A percentile compares a stretch with the other conserved stretches of the same genome.
Conservation (phyloP, 2,113 vertebrate species). For the Herpailurus yagouaroundi region DNA sequence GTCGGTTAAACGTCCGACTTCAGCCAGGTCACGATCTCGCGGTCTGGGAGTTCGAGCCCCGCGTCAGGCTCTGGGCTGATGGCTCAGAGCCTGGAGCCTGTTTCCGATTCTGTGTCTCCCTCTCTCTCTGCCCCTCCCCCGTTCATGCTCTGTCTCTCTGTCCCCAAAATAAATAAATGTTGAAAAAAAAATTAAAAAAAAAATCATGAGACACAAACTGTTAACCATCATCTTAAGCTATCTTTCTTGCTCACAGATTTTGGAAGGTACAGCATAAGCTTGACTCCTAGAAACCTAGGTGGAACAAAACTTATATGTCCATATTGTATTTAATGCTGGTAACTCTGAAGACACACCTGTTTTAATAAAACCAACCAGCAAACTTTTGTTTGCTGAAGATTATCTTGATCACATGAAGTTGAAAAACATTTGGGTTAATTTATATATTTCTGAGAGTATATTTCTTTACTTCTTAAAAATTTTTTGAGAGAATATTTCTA, state of each 20-base stretch:
- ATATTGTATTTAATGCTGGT: neutral
- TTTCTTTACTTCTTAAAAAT: neutral
- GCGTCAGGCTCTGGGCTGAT: too few relatives aligned
- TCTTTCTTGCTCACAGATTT: neutral
- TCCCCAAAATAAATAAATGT: too few relatives aligned
- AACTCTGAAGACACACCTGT: neutral
- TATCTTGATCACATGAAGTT: neutral
- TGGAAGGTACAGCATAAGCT: neutral
- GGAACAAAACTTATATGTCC: neutral
- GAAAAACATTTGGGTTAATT: neutral
- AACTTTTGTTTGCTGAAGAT: neutral
- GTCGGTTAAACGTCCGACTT: too few relatives aligned
- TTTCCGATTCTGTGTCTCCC: too few relatives aligned
- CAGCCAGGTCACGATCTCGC: too few relatives aligned
- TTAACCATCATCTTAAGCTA: neutral
- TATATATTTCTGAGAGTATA: neutral
- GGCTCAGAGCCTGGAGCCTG: too few relatives aligned
- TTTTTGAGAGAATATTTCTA: neutral
- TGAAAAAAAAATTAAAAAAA: neutral
- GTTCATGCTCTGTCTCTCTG: too few relatives aligned
- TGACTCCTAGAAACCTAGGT: neutral
- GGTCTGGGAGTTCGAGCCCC: too few relatives aligned
- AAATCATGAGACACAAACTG: neutral
- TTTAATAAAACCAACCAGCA: neutral
- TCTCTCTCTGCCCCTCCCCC: too few relatives aligned